phyloP scores from a whole-genome alignment of 2,888 invertebrate species.

The Latrodectus hesperus region DNA sequence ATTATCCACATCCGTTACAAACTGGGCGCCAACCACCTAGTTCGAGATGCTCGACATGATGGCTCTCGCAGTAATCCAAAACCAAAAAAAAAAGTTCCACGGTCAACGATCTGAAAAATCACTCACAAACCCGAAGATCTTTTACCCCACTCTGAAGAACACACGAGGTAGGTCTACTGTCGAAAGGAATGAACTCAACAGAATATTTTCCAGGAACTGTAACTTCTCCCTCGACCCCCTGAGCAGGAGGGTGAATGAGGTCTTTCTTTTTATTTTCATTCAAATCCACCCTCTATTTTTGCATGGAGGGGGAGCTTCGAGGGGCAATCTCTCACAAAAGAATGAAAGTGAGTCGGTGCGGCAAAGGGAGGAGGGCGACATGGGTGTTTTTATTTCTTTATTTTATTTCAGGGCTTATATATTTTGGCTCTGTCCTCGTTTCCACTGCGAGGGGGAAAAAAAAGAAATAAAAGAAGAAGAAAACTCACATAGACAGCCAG shows the following conservation, averaged over 20 bases:
- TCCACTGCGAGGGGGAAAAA: conserved; percentile 36
- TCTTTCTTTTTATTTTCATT: background rate
- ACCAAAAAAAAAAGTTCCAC: background rate
- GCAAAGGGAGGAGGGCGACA: background rate
- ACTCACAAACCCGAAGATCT: background rate
- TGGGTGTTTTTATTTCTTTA: conserved; percentile 28
- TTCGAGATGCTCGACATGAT: background rate
- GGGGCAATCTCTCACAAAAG: conserved; percentile 22
- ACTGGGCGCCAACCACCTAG: background rate
- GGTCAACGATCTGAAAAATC: background rate
- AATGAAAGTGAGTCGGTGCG: conserved; percentile 67
- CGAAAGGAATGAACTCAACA: background rate
- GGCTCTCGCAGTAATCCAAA: background rate
- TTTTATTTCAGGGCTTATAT: conserved; percentile 10
- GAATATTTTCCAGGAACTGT: conserved; percentile 1
- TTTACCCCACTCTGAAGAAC: background rate
- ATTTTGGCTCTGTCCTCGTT: conserved; percentile 52
- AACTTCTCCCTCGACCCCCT: background rate
- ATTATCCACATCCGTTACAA: no score
- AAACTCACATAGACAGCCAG: conserved; percentile 5
- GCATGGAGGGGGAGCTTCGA: conserved; percentile 3
- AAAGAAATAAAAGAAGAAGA: conserved; percentile 6
- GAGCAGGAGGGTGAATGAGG: background rate
- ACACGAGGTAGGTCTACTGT: background rate
- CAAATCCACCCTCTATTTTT: conserved; percentile 63